Base-by-base conservation (phyloP, 2,113 vertebrate species). In the Eretmodus cyanostictus region DNA sequence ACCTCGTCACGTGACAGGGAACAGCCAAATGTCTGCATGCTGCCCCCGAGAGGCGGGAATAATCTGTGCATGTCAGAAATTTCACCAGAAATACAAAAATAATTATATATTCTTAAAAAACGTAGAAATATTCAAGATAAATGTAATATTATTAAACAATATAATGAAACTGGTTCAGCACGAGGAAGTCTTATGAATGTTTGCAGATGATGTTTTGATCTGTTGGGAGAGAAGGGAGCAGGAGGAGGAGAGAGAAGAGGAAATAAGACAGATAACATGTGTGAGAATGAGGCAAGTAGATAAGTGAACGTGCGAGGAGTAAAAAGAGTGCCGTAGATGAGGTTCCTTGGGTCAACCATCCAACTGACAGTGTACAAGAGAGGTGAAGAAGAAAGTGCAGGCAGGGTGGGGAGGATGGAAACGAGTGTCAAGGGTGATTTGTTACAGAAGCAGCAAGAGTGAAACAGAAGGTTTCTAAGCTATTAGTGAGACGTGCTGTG, bases 1-100 rank as follows among this genome's bases (percentile, higher is more conserved):
- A 7, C 57, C n/a, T 2, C 3, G 80, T 96, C 95, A 96, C 90
- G 93, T 95, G 95, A 94, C 73, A 40, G 2, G 5, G 81, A 84
- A 14, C 13, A 14, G 11, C n/a, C 7, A 49, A 14, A 12, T 3
- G 22, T 1, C 11, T 29, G 24, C 11, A 9, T 34, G n/a, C 49
- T 10, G 76, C 80, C 61, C 86, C 7, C 86, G 19, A 55, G 84
- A 66, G 93, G 87, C 51, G 24, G 83, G 63, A 90, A 45, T 4
- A 9, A 45, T 14, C 22, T 6, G 42, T 29, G 8, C 51, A n/a
- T 19, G 27, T 49, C 42, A 76, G 4, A 47, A 31, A 76, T 12
- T 17, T 71, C 22, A 71, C 38, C 66, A 71, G 12, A 71, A 71
- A 71, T 71, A 0, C 19, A 40, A 71, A 71, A 71, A 0, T 68